These are phyloP conservation scores for Crenuchus spilurus DNA, from an alignment of 2,797 vertebrate genomes.

Conservation along the genomic window DNA sequence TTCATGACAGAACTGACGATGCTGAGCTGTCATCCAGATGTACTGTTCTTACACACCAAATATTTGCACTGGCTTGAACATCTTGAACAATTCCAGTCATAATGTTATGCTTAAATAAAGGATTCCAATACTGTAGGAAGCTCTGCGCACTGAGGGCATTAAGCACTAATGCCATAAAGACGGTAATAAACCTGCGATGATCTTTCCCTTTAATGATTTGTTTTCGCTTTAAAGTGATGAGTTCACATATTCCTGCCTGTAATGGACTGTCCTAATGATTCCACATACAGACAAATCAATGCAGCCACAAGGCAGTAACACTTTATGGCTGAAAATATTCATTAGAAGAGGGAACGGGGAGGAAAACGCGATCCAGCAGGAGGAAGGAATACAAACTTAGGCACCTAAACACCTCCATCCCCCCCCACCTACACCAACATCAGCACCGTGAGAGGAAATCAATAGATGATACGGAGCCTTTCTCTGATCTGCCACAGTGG, in stretches of 20 bases:
- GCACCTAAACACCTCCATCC: constrained; percentile 57
- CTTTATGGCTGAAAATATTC: constrained; percentile 34
- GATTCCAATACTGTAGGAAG: constrained; percentile 4
- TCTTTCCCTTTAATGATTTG: constrained; percentile 44
- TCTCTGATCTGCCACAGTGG: constrained; percentile 65
- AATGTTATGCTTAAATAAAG: background rate
- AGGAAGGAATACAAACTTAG: constrained; percentile 50
- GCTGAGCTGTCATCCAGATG: too few species aligned
- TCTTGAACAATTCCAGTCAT: background rate
- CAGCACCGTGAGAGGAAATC: constrained; percentile 67
- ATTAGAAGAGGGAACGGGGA: constrained; percentile 21
- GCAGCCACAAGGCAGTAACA: constrained; percentile 5
- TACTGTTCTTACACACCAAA: too few species aligned
- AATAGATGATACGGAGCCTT: constrained; percentile 67
- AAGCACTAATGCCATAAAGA: constrained; percentile 39
- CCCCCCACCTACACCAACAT: constrained; percentile 66
- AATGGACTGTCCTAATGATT: constrained; percentile 44
- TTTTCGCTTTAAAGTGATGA: constrained; percentile 45
- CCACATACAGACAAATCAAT: constrained; percentile 36
- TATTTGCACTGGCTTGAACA: background rate
- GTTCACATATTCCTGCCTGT: constrained; percentile 30
- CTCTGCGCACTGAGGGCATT: constrained; percentile 36
- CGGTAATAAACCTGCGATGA: constrained; percentile 39
- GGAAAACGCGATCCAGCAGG: constrained; percentile 6
- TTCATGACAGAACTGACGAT: too few species aligned